Evolutionary conservation across 1,140 invertebrate species (phyloP).

Genomic region (Drosophila cardini): DNA sequence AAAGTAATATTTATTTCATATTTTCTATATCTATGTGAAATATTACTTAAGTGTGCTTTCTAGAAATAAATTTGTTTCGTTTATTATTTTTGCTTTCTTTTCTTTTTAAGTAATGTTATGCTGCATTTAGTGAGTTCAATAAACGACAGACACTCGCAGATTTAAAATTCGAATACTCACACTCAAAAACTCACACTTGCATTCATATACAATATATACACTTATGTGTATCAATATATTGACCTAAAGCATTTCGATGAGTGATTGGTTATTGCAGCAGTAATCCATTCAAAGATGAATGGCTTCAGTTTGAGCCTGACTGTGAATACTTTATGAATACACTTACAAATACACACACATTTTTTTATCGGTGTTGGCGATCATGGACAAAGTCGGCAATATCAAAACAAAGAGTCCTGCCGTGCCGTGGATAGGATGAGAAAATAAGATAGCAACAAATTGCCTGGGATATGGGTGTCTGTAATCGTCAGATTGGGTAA

Average conservation of each 20-base stretch:
- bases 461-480: constrained; percentile 63
- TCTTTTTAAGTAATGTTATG: background rate
- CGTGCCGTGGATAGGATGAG: constrained; percentile 66
- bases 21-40: too few species aligned
- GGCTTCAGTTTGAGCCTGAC: constrained; percentile 33
- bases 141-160: background rate
- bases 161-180: background rate
- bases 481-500: constrained; percentile 72
- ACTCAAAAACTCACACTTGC: background rate
- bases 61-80: too few species aligned
- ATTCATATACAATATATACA: background rate
- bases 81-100: background rate
- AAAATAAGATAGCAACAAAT: constrained; percentile 74
- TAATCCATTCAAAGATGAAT: constrained; percentile 46
- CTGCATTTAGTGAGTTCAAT: constrained; percentile 3
- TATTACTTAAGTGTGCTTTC: too few species aligned
- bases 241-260: constrained; percentile 41
- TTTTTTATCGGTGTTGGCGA: constrained; percentile 56
- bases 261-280: constrained; percentile 55
- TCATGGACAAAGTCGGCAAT: constrained; percentile 57
- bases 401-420: constrained; percentile 76
- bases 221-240: constrained; percentile 16
- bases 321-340: constrained; percentile 28
- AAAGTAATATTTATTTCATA: too few species aligned
- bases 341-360: constrained; percentile 16